Percentiles rank a stretch among this genome's conserved stretches.
Evolutionary conservation across 2,888 invertebrate species (phyloP).

Genomic region (Lasioglossum pauxillum): DNA sequence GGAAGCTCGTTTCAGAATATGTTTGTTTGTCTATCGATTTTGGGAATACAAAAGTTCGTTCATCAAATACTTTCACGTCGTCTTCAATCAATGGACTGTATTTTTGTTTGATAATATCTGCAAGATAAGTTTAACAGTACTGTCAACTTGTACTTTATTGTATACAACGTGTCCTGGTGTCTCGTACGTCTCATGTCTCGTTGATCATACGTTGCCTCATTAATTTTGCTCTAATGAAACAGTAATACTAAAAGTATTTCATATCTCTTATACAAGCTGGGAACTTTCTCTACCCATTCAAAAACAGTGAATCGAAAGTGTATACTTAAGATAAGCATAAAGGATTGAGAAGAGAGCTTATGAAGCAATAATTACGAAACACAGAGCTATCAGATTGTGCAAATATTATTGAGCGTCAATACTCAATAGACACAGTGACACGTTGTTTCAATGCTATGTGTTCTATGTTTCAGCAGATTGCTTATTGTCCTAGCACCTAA

Average conservation of each 20-base stretch:
- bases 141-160: not conserved
- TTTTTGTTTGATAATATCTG: not conserved
- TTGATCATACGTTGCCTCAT: not conserved
- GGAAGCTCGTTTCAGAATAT: no score
- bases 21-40: no score
- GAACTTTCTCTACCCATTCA: not conserved
- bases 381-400: not conserved
- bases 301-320: not conserved
- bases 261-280: not conserved
- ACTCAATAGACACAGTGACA: not conserved
- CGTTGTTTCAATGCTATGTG: not conserved
- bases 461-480: not conserved
- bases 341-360: not conserved
- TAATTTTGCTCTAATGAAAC: not conserved
- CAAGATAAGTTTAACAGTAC: not conserved
- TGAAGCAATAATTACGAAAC: not conserved
- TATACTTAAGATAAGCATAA: not conserved
- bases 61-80: no score
- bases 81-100: not conserved
- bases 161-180: not conserved
- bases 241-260: not conserved
- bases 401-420: not conserved
- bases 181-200: not conserved
- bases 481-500: not conserved
- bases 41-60: not conserved